Percentiles rank a stretch among this genome's conserved stretches.
Conservation (phyloP, 2,113 vertebrate species). For the Turdus rufiventris region DNA sequence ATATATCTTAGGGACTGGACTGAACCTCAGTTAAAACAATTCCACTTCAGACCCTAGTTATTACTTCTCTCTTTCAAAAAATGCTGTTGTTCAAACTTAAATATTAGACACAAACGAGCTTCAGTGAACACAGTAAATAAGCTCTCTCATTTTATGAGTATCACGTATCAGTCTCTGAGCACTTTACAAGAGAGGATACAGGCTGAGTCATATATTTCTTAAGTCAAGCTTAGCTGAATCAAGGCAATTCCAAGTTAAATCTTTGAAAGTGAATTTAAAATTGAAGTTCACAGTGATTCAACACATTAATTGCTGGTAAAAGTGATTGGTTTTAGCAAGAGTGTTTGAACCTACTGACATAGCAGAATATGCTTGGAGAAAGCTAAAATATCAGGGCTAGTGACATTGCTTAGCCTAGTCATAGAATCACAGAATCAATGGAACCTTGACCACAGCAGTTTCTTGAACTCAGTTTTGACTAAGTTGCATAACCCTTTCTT, state of each 20-base stretch:
- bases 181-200: not conserved
- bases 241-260: not conserved
- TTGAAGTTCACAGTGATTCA: not conserved
- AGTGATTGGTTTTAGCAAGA: not conserved
- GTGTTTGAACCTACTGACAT: not conserved
- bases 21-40: not conserved
- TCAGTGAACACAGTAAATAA: not conserved
- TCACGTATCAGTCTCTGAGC: not conserved
- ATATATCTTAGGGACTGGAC: not conserved
- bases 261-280: not conserved
- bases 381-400: not conserved
- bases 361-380: not conserved
- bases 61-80: not conserved
- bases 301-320: not conserved
- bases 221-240: constrained; percentile 15
- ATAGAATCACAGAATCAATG: not conserved
- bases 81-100: not conserved
- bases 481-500: not conserved
- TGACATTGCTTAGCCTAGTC: not conserved
- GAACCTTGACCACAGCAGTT: not conserved
- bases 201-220: not conserved
- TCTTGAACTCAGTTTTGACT: not conserved
- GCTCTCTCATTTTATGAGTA: not conserved
- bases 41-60: not conserved
- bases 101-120: not conserved